Evolutionary conservation across 2,113 vertebrate species (phyloP).

Genomic region (Carassius gibelio): DNA sequence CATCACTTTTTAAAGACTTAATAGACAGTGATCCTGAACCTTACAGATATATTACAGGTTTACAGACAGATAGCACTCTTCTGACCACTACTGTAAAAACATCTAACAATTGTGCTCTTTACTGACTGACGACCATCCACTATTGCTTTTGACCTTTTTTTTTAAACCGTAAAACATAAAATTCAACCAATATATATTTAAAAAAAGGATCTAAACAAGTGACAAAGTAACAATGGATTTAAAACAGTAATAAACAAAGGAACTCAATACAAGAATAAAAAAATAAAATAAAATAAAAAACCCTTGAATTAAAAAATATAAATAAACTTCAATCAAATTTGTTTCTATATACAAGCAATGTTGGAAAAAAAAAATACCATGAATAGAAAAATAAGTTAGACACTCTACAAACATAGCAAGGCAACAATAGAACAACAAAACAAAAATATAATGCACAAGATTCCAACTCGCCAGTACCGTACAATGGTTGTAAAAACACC

Average conservation of each 20-base stretch:
- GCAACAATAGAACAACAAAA: slow-evolving; percentile 74
- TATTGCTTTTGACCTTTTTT: slow-evolving; percentile 85
- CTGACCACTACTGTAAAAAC: slow-evolving; percentile 72
- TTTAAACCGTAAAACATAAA: slow-evolving; percentile 24
- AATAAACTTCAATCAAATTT: slow-evolving; percentile 68
- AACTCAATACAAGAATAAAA: slow-evolving; percentile 64
- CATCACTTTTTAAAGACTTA: slow-evolving; percentile 46
- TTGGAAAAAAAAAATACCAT: slow-evolving; percentile 36
- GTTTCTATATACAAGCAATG: slow-evolving; percentile 64
- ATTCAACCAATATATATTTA: neutral
- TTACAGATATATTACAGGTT: slow-evolving; percentile 51
- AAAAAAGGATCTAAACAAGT: slow-evolving; percentile 64
- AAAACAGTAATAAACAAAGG: slow-evolving; percentile 66
- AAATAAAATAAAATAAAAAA: slow-evolving; percentile 33
- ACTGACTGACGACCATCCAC: slow-evolving; percentile 77
- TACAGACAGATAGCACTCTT: slow-evolving; percentile 77
- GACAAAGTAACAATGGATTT: slow-evolving; percentile 49
- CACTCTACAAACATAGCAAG: slow-evolving; percentile 83
- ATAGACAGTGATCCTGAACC: slow-evolving; percentile 53
- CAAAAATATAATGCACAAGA: slow-evolving; percentile 51
- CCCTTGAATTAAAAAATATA: slow-evolving; percentile 67
- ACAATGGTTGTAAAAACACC: slow-evolving; percentile 49
- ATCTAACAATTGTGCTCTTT: slow-evolving; percentile 88
- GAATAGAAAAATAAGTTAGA: slow-evolving; percentile 62
- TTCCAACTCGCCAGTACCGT: slow-evolving; percentile 56